Evolutionary conservation across 2,888 invertebrate genomes (phyloP), one percentile per base, ranked within the genome.

Genomic region (Lasiommata megera): DNA sequence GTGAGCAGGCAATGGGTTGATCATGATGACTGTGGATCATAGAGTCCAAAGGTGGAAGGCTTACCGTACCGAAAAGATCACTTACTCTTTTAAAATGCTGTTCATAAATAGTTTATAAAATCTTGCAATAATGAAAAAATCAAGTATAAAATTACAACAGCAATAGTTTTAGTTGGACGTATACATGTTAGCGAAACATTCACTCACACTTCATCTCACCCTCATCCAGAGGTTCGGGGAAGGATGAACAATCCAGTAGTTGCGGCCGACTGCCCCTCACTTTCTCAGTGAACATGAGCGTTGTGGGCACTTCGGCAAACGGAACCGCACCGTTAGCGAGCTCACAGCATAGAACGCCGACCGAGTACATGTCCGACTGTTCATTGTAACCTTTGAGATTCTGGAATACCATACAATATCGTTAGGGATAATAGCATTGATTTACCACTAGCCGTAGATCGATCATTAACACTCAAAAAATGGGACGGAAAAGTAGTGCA

Each of bases 281-380:
- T 84, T 98, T 98, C 85, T 98, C 97, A 3, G 96, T 95, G 67
- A 97, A 92, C 97, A 98, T 97, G 70, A 97, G 92, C 0, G 98
- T 96, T n/a, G 94, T 94, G 6, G 96, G 93, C 73, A 96, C 94
- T 68, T 96, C 96, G 0, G 94, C 93, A 84, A 96, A 98, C 0
- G 98, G 98, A 65, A 96, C 96, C 31, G 95, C 93, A 0, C 98
- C 98, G 84, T 98, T 98, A 40, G 95, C 97, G 58, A 97, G 84
- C 84, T 97, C 97, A 79, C 97, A 98, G 46, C 95, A 93, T 3
- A 96, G 92, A 63, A 98, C 96, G 17, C 98, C 98, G 40, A 98
- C 74, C 60, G 98, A 98, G 79, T 98, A 98, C 11, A 98, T 94
- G 82, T 98, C 98, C 0, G 97, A 96, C 68, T 96, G 96, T 74